phyloP scores from a whole-genome alignment of 35 echinoderm and acorn worm species.

The Lytechinus variegatus region DNA sequence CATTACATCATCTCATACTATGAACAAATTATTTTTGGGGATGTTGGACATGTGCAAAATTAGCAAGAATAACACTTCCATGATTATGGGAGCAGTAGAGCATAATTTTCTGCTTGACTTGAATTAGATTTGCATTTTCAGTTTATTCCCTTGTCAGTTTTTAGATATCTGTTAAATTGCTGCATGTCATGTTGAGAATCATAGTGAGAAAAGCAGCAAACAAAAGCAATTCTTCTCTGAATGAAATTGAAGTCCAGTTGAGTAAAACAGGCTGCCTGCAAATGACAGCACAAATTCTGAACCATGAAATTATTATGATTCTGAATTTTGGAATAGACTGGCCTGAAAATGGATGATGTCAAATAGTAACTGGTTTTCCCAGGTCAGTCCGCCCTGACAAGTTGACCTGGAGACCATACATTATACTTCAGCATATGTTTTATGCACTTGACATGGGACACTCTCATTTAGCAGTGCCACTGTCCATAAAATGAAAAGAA shows the following conservation, averaged over 20 bases:
- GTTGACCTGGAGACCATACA: not conserved
- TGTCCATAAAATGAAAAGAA: constrained; percentile 6
- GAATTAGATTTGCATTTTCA: too few relatives aligned
- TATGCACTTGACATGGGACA: not conserved
- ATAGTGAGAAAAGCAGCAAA: not conserved
- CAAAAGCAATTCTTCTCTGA: not conserved
- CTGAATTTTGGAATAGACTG: not conserved
- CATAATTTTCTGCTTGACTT: too few relatives aligned
- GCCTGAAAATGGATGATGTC: not conserved
- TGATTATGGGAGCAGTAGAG: too few relatives aligned
- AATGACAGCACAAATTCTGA: not conserved
- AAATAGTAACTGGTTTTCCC: not conserved
- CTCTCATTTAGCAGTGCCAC: not conserved
- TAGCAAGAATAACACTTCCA: too few relatives aligned
- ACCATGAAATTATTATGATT: constrained; percentile 2
- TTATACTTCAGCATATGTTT: constrained; percentile 4
- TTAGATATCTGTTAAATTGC: too few relatives aligned
- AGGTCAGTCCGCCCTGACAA: not conserved
- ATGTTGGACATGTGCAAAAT: too few relatives aligned
- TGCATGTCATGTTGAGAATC: too few relatives aligned
- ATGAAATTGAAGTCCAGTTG: not conserved
- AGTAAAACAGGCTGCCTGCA: not conserved
- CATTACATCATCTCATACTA: too few relatives aligned
- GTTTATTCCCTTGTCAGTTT: too few relatives aligned
- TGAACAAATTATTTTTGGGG: too few relatives aligned